These are phyloP conservation scores for Tragulus kanchil DNA, from an alignment of 2,113 vertebrate genomes.

Conservation along the genomic window DNA sequence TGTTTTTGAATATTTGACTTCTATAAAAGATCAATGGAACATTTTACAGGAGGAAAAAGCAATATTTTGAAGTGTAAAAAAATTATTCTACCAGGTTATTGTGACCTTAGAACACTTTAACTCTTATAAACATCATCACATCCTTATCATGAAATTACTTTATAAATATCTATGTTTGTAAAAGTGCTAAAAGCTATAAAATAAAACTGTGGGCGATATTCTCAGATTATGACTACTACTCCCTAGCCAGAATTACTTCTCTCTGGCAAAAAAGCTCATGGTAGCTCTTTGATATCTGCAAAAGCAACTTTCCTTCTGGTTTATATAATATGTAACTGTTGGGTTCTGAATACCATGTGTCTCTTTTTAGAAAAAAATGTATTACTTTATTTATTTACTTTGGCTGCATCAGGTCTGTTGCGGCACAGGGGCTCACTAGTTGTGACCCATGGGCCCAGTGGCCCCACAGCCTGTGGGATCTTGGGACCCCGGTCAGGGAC, in stretches of 20 bases:
- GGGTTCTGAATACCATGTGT: not conserved
- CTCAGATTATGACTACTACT: not conserved
- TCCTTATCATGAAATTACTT: constrained; percentile 6
- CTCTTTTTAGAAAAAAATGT: not conserved
- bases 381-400: not conserved
- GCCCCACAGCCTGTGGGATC: not conserved
- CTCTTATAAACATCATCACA: not conserved
- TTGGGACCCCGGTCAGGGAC: not conserved
- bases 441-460: not conserved
- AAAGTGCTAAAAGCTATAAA: not conserved
- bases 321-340: not conserved
- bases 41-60: constrained; percentile 29
- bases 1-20: constrained; percentile 30
- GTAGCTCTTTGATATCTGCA: not conserved
- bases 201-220: not conserved
- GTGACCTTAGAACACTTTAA: not conserved
- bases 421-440: not conserved
- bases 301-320: not conserved
- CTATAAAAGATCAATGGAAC: constrained; percentile 15
- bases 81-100: not conserved
- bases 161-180: not conserved
- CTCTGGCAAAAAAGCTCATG: not conserved
- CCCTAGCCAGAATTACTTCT: not conserved
- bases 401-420: not conserved
- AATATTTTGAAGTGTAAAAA: constrained; percentile 1